Conservation (phyloP, 2,113 vertebrate species). For the Empidonax traillii region DNA sequence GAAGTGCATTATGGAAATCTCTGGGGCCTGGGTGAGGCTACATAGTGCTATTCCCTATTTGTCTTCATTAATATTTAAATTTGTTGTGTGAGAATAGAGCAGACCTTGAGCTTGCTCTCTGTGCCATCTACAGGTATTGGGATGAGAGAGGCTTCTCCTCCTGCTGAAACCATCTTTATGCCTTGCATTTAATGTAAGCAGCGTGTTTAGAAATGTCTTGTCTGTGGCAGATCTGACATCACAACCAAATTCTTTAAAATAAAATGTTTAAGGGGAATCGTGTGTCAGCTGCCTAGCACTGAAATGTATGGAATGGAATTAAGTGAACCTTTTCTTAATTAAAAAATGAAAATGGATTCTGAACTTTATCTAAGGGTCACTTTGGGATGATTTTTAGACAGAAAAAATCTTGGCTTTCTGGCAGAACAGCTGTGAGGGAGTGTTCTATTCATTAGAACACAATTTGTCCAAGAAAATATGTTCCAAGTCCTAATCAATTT, state of each 20-base stretch:
- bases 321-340: slow-evolving; percentile 65
- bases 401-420: slow-evolving; percentile 71
- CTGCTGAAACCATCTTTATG: not conserved
- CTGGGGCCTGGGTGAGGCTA: not conserved
- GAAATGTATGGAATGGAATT: slow-evolving; percentile 65
- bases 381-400: slow-evolving; percentile 73
- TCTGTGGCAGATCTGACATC: slow-evolving; percentile 47
- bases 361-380: slow-evolving; percentile 74
- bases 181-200: slow-evolving; percentile 10
- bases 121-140: not conserved
- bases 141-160: not conserved
- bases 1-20: not conserved
- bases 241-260: slow-evolving; percentile 29
- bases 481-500: slow-evolving; percentile 76
- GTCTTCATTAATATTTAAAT: not conserved
- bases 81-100: not conserved
- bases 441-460: slow-evolving; percentile 70
- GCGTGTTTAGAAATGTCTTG: slow-evolving; percentile 26
- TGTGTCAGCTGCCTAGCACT: slow-evolving; percentile 41
- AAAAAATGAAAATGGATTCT: slow-evolving; percentile 69
- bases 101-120: not conserved
- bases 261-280: slow-evolving; percentile 19
- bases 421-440: slow-evolving; percentile 72
- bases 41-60: not conserved
- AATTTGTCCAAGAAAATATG: slow-evolving; percentile 69